Base-by-base conservation (phyloP, 2,888 invertebrate genomes). In the Platycnemis pennipes region DNA sequence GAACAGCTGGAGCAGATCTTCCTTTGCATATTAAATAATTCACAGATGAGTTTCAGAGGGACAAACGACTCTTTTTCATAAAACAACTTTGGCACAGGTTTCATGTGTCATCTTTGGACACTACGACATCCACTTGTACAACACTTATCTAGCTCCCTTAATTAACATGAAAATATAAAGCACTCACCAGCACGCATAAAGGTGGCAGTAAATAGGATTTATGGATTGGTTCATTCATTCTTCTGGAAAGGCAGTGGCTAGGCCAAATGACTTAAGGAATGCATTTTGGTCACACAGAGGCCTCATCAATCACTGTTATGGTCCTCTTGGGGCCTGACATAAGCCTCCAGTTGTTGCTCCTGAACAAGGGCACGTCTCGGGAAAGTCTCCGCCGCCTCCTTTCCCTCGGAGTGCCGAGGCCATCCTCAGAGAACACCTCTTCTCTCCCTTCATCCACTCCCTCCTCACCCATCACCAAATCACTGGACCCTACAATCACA, bases 281-380 rank as follows among this genome's bases (percentile, higher is more conserved):
- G 86, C 63, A 87, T 49, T 94, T 77, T 87, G 31, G 87, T 95
- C 96, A 97, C 95, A 97, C 96, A 95, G 97, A 97, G 95, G 98
- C 98, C 96, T 98, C 98, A 96, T 98, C 98, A 96, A 98, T 98
- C 96, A 98, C 98, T 95, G 98, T 98, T 95, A 98, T 98, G 96
- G 98, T 97, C 96, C 98, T 97, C 96, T 97, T 97, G 94, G 97
- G 96, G 95, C 96, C 95, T 95, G 96, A 95, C 95, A 96, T 95
- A 95, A 96, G 95, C 95, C 96, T 95, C 97, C 97, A 96, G 95
- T 97, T 96, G 95, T 96, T 97, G 97, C 96, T 96, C 97, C 97
- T 96, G 97, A 97, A 96, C 97, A 96, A 96, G 97, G 96, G 96
- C 85, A 95, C 16, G 42, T 95, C 95, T 96, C 96, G 22, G 96